Evolutionary conservation across 2,113 vertebrate species (phyloP).

Genomic region (Nothobranchius kuhntae): DNA sequence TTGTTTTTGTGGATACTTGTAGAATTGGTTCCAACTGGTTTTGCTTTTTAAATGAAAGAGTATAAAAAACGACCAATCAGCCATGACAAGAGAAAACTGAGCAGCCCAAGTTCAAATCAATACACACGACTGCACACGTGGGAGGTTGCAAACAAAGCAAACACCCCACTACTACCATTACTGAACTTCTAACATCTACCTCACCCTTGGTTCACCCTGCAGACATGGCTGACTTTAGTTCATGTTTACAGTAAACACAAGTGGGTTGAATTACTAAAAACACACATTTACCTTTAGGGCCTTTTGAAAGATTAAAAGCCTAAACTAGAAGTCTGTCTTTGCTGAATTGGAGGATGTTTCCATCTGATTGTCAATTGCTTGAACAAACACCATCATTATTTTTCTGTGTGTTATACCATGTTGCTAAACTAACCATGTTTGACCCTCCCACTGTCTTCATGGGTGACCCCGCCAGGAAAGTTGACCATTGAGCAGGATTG

Average conservation of each 20-base stretch:
- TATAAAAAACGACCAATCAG: constrained; percentile 30
- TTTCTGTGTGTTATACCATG: too few species aligned
- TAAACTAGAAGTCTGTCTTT: constrained; percentile 18
- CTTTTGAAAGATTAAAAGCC: constrained; percentile 42
- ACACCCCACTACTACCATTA: constrained; percentile 27
- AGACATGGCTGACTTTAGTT: constrained; percentile 48
- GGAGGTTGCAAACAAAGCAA: constrained; percentile 45
- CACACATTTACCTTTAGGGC: constrained; percentile 25
- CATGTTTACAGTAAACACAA: constrained; percentile 54
- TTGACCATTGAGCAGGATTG: too few species aligned
- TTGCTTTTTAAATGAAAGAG: constrained; percentile 17
- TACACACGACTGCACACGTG: constrained; percentile 53
- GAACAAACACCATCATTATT: too few species aligned
- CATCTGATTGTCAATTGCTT: too few species aligned
- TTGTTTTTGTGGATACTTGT: constrained; percentile 15
- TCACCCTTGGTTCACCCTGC: constrained; percentile 50
- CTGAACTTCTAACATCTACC: constrained; percentile 25
- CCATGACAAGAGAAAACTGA: constrained; percentile 25
- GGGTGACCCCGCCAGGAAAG: too few species aligned
- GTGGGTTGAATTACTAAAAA: constrained; percentile 57
- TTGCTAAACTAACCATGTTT: too few species aligned
- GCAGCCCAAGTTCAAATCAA: constrained; percentile 56
- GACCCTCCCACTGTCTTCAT: too few species aligned
- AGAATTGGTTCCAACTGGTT: constrained; percentile 12
- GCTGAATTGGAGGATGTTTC: not conserved